Evolutionary conservation across 2,888 invertebrate genomes (phyloP).

Genomic region (Argynnis bischoffii): DNA sequence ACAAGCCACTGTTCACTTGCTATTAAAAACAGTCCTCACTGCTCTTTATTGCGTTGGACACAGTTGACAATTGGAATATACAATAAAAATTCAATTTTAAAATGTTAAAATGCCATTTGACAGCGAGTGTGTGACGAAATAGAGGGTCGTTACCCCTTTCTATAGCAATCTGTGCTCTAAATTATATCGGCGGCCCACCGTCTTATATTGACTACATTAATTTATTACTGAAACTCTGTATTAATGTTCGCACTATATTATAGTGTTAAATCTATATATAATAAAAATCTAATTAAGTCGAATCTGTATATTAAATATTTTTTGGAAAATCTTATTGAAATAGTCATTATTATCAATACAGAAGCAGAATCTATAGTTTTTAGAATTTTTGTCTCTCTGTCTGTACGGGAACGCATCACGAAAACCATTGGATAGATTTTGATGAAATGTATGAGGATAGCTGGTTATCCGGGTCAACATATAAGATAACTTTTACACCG

Average conservation of each 20-base stretch:
- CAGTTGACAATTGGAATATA: slow-evolving; percentile 35
- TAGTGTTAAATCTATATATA: neutral
- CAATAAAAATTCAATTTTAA: slow-evolving; percentile 78
- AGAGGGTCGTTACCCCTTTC: slow-evolving; percentile 70
- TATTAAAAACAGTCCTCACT: slow-evolving; percentile 28
- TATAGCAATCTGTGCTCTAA: slow-evolving; percentile 74
- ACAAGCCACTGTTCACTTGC: slow-evolving; percentile 5
- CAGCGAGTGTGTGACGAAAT: slow-evolving; percentile 79
- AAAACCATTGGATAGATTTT: too few relatives aligned
- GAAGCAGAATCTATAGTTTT: too few relatives aligned
- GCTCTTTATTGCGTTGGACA: slow-evolving; percentile 12
- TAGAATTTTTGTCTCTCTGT: too few relatives aligned
- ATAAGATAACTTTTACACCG: too few relatives aligned
- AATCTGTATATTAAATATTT: too few relatives aligned
- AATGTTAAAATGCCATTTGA: slow-evolving; percentile 77
- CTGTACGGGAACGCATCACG: too few relatives aligned
- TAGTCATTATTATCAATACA: too few relatives aligned
- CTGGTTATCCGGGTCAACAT: too few relatives aligned
- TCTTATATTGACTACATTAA: slow-evolving; percentile 57
- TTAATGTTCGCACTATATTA: slow-evolving; percentile 17
- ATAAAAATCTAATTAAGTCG: too few relatives aligned
- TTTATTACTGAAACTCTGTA: slow-evolving; percentile 53
- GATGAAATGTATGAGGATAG: too few relatives aligned
- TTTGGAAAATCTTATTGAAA: too few relatives aligned
- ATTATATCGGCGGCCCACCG: slow-evolving; percentile 70